Evolutionary conservation across 1,140 invertebrate species (phyloP), one percentile per base, ranked within the genome.

Genomic region (Tetraneura akinire): DNA sequence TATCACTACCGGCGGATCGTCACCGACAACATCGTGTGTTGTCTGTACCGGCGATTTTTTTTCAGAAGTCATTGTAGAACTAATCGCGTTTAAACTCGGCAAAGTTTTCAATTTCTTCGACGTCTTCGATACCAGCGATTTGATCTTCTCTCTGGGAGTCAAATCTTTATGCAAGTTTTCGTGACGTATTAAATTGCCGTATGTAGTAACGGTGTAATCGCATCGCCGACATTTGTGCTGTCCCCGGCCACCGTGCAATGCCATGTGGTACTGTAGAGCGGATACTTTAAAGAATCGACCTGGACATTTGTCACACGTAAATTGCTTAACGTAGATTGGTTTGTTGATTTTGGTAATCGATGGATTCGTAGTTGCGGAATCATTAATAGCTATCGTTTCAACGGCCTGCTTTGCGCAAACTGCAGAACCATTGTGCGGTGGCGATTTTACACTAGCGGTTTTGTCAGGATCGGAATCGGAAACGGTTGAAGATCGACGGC

Each of bases 181-280:
- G 84, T 95, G 93, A 83, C 92, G 91, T 0, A 90, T 89, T n/a
- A 94, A 85, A 83, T 93, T 92, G 23, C 92, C 91, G 21, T 90
- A 88, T 11, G 92, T 93, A 83, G 92, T 92, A 0, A 93, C 92
- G 42, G 91, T 90, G 85, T 95, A 96, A 84, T 92, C 91, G 86
- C 95, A 96, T 81, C 91, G 89, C n/a, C 90, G 89, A 84, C 94
- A 96, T 81, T 91, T 91, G 83, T 91, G 90, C 23, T 89, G 87
- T 29, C 90, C 90, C 23, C 89, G 88, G 1, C 91, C 89, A 0
- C 91, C 91, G 80, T 93, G 91, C 64, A 93, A 85, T 10, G 89
- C 90, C 83, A 89, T 87, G 82, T 95, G 93, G 83, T 92, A 92
- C 76, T 90, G 89, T 70, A 94, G 85, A 70, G 91, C 89, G 71